These are phyloP conservation scores for Diaprepes abbreviatus DNA, from an alignment of 2,888 invertebrate genomes.

Conservation along the genomic window DNA sequence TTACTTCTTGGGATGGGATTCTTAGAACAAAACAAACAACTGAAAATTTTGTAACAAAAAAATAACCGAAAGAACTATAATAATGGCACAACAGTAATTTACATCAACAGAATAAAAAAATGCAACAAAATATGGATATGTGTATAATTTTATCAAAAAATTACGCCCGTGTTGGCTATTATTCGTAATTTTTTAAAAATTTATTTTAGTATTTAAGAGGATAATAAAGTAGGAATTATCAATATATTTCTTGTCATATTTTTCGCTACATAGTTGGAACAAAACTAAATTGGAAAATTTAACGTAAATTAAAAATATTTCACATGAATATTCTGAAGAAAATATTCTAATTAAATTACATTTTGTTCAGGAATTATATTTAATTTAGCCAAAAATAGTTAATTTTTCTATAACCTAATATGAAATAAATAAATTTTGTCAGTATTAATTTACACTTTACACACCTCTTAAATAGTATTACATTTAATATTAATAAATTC, in stretches of 20 bases:
- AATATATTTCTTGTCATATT: too few relatives aligned
- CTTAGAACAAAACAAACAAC: not conserved
- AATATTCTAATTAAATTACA: too few relatives aligned
- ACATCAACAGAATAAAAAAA: conserved; percentile 27
- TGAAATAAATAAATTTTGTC: too few relatives aligned
- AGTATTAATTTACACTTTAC: too few relatives aligned
- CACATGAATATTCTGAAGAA: too few relatives aligned
- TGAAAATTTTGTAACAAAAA: conserved; percentile 17
- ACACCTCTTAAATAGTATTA: not conserved
- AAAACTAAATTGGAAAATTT: too few relatives aligned
- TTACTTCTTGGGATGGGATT: not conserved
- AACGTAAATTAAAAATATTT: too few relatives aligned
- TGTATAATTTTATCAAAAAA: not conserved
- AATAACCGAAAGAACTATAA: conserved; percentile 13
- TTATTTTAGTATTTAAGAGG: not conserved
- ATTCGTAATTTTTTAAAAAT: not conserved
- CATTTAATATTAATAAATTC: conserved; percentile 28
- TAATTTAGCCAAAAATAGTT: too few relatives aligned
- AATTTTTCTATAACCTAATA: too few relatives aligned
- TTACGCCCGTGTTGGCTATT: not conserved
- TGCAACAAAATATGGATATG: not conserved
- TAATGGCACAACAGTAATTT: conserved; percentile 40
- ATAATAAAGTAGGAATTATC: not conserved
- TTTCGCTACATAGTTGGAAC: too few relatives aligned
- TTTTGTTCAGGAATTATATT: too few relatives aligned